Base-by-base conservation (phyloP, 1,140 invertebrate species). In the Agraylea sexmaculata region DNA sequence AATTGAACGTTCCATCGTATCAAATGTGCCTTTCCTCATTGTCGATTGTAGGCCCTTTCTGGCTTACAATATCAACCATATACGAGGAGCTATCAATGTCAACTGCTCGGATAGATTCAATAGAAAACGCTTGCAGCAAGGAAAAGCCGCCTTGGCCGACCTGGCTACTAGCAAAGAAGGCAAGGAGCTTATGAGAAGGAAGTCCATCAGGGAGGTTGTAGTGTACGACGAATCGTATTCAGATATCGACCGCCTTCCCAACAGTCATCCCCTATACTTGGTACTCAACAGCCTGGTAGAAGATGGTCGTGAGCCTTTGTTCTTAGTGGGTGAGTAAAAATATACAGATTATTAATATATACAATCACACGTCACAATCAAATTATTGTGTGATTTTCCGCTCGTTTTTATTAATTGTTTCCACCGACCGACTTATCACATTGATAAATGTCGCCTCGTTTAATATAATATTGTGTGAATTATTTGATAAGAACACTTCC, bases 21-120 rank as follows among this genome's bases (percentile, higher is more conserved):
- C 50, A 1, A 33, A 51, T 2, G 49, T 49, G 15, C 49, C 50
- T 17, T 65, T 74, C 28, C 59, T 83, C 2, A 47, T 84, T 0
- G 51, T 85, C 15, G 83, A 87, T 52, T 80, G 80, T 53, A 68
- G 83, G 19, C 71, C 81, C 0, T 83, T 84, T 50, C 70, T 83
- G 16, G 68, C 72, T 15, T 86, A 77, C 60, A 82, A 83, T 53
- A 66, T 73, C 19, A 73, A 71, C 46, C 83, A 87, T 56, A 74
- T 86, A 23, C 60, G 66, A 17, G 78, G 79, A 11, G 76, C 82
- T 12, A 73, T 84, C 40, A 84, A 85, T 59, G 69, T 86, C 15
- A 82, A 80, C 56, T 83, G 80, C 53, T 73, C 75, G 2, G 82
- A 85, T 56, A 60, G 81, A 22, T 78, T 83, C 55, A 83, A 79